Base-by-base conservation (phyloP, 2,113 vertebrate species). In the Lagopus muta region DNA sequence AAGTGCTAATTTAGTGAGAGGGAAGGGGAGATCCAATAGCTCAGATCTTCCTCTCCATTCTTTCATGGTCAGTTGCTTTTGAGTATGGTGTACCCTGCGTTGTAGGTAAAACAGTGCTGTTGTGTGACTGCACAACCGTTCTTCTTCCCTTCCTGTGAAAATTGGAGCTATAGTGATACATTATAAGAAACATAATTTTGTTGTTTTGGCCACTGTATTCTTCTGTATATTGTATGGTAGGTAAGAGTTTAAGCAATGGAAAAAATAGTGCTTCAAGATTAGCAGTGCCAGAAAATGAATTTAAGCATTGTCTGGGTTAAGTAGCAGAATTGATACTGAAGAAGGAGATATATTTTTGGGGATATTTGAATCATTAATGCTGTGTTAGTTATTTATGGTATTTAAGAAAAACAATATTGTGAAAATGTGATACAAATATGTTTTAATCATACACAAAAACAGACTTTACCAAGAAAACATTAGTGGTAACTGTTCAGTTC, bases 401-500 rank as follows among this genome's bases (percentile, higher is more conserved):
- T n/a, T 40, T 17, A 2, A 32, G 32, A 66, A 65, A 90, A 64
- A 86, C 67, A 15, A 16, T 40, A 57, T 6, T 77, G 79, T 1
- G 34, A 76, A 92, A 76, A 54, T 82, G 19, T 80, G 69, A 43
- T 83, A 24, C 22, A 83, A 4, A 6, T 34, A 83, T 52, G n/a
- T 34, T 93, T 82, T 82, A 85, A 48, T 20, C 1, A 1, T 72
- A 40, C 71, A 42, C 43, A 86, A 47, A 77, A 91, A 24, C 21
- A 80, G 55, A 77, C 34, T 89, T 83, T 32, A 88, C 34, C 30
- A 62, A 88, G 75, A 34, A 65, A n/a, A 19, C 34, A 19, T 81
- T 76, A 74, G 42, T 90, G 69, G 25, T 96, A 88, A 88, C 67
- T 74, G 85, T 74, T 93, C 80, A 92, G 25, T 66, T 89, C 67